These are phyloP conservation scores for Oreochromis spilurus DNA, from an alignment of 2,113 vertebrate species.

Conservation along the genomic window DNA sequence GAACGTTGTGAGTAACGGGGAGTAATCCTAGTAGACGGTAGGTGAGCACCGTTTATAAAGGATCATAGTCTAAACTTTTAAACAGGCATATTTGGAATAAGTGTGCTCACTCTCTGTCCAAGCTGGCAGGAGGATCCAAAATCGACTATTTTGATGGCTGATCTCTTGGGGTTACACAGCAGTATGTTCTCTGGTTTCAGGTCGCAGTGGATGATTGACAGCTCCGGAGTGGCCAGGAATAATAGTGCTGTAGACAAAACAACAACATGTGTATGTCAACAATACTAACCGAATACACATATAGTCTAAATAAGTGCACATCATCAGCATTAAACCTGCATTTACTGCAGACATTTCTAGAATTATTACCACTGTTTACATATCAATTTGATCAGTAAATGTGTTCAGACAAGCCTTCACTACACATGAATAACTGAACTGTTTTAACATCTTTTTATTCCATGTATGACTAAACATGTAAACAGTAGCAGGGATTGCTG, in stretches of 20 bases:
- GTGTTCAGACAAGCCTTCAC: neutral
- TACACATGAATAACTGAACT: neutral
- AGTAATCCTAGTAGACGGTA: neutral
- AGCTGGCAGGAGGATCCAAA: constrained; percentile 94
- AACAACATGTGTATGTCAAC: neutral
- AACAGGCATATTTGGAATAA: neutral
- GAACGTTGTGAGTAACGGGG: fast-evolving
- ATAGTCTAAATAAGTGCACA: neutral
- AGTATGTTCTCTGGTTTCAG: constrained; percentile 95
- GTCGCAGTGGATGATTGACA: constrained; percentile 97
- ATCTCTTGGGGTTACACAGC: constrained; percentile 92
- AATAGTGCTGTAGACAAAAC: constrained; percentile 74
- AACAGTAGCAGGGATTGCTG: neutral
- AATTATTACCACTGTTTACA: neutral
- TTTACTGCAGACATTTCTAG: neutral
- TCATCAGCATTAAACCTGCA: neutral
- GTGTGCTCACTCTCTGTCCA: constrained; percentile 82
- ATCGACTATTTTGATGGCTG: constrained; percentile 93
- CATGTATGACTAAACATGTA: neutral
- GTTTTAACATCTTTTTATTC: neutral
- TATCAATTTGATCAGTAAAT: neutral
- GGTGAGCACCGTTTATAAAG: neutral
- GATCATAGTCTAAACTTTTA: neutral
- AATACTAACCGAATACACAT: neutral
- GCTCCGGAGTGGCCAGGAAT: constrained; percentile 91